Evolutionary conservation across 2,797 vertebrate genomes (phyloP).

Genomic region (Trichosurus vulpecula): DNA sequence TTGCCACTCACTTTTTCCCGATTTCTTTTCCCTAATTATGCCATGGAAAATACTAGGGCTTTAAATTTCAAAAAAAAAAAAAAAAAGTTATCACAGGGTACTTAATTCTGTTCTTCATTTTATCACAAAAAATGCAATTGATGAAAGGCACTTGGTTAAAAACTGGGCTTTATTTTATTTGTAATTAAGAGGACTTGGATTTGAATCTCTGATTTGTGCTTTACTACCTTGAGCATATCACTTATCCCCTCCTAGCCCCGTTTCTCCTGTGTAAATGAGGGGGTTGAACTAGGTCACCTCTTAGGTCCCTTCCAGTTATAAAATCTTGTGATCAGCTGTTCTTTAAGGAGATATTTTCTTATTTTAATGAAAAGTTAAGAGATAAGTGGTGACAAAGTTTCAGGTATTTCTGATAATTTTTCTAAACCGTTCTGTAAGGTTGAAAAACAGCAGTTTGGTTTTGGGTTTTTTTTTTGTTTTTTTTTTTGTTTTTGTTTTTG

Average conservation of each 20-base stretch:
- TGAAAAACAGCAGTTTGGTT: neutral
- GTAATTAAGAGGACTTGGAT: neutral
- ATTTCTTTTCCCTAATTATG: constrained; percentile 29
- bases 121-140: neutral
- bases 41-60: neutral
- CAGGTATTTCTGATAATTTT: neutral
- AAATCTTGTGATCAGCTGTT: neutral
- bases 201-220: neutral
- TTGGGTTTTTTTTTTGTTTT: too few species aligned
- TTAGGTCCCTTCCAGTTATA: neutral
- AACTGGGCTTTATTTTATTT: neutral
- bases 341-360: neutral
- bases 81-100: too few species aligned
- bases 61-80: neutral
- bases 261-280: neutral
- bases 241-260: neutral
- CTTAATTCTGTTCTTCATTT: neutral
- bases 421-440: neutral
- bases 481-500: neutral
- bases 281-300: neutral
- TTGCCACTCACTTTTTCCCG: constrained; percentile 8
- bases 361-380: neutral
- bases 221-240: neutral
- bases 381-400: neutral
- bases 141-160: neutral